Conservation (phyloP, 2,113 vertebrate species). For the Ammospiza nelsoni region DNA sequence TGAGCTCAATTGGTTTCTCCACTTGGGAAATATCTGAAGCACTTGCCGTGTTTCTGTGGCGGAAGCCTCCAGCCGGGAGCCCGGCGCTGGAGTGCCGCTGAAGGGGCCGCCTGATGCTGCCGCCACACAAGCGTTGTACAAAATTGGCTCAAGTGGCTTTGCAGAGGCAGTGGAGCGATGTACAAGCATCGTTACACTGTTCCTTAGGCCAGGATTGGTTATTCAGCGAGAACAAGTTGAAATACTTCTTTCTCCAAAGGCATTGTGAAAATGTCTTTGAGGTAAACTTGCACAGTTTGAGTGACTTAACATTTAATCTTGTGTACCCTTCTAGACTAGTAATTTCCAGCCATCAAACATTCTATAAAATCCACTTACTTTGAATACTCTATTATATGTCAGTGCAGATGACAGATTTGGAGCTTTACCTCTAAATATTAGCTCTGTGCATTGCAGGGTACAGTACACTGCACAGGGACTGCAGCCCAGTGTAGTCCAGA, state of each 20-base stretch:
- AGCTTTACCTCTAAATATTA: neutral
- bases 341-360: neutral
- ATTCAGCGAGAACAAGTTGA: neutral
- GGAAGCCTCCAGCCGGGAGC: neutral
- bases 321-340: conserved; percentile 4
- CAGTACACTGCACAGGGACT: neutral
- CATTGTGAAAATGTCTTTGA: neutral
- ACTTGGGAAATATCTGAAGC: neutral
- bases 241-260: neutral
- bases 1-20: neutral
- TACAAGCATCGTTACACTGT: neutral
- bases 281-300: neutral
- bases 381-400: neutral
- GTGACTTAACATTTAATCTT: conserved; percentile 9
- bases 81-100: neutral
- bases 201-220: neutral
- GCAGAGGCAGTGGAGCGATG: neutral
- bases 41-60: neutral
- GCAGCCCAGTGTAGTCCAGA: neutral
- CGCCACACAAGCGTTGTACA: neutral
- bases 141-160: neutral
- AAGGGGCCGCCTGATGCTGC: neutral
- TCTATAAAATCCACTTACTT: neutral
- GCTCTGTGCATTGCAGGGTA: neutral
- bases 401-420: neutral